Conservation (phyloP, 2,113 vertebrate species). For the Lampris incognitus region DNA sequence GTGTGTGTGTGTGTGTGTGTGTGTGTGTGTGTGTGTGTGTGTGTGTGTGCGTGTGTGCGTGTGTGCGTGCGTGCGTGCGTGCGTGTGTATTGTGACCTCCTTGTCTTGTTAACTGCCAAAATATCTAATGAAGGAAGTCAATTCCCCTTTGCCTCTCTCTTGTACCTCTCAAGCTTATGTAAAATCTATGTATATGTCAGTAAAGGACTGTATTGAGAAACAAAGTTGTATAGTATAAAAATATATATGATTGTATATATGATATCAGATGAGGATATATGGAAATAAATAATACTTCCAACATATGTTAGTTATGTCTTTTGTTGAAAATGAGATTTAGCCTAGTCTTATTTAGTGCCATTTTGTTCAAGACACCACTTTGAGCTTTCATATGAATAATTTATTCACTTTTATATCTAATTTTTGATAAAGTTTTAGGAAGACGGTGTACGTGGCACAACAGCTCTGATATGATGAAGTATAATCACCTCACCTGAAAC, state of each 20-base stretch:
- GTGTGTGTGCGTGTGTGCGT: slow-evolving; percentile 20
- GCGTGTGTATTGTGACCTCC: slow-evolving; percentile 68
- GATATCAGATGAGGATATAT: slow-evolving; percentile 78
- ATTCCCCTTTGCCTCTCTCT: slow-evolving; percentile 57
- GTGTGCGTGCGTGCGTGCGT: too few relatives aligned
- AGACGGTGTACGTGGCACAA: too few relatives aligned
- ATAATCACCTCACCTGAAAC: too few relatives aligned
- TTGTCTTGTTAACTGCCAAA: slow-evolving; percentile 76
- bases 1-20: slow-evolving; percentile 31
- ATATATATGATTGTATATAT: slow-evolving; percentile 79
- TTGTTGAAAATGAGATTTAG: not conserved
- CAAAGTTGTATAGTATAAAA: slow-evolving; percentile 79
- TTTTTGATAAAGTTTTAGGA: too few relatives aligned
- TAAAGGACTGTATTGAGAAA: slow-evolving; percentile 79
- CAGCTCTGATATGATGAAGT: too few relatives aligned
- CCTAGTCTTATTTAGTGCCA: too few relatives aligned
- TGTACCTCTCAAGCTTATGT: slow-evolving; percentile 68
- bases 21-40: slow-evolving; percentile 57
- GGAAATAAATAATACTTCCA: slow-evolving; percentile 38
- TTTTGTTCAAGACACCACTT: too few relatives aligned
- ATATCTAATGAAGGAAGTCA: slow-evolving; percentile 71
- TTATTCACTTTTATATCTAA: too few relatives aligned
- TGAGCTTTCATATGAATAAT: too few relatives aligned
- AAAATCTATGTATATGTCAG: slow-evolving; percentile 78
- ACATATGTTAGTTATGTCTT: slow-evolving; percentile 9